Percentiles rank a stretch among this genome's conserved stretches.
Evolutionary conservation across 2,113 vertebrate species (phyloP).

Genomic region (Gobius niger): DNA sequence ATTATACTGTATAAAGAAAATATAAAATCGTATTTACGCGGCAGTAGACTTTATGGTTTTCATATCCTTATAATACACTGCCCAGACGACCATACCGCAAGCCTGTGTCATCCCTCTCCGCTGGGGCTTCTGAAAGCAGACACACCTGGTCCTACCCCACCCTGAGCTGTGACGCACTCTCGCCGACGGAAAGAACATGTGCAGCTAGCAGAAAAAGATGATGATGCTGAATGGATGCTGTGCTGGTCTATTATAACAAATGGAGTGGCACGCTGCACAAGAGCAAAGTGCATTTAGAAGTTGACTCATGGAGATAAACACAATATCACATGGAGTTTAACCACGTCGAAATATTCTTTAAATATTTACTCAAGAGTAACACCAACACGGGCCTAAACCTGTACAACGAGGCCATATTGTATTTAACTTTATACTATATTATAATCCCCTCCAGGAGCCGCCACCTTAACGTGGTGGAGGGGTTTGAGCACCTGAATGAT

Average conservation of each 20-base stretch:
- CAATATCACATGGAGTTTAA: too few species aligned
- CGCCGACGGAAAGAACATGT: constrained; percentile 21
- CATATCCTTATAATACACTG: constrained; percentile 37
- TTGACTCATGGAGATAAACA: too few species aligned
- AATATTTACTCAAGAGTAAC: too few species aligned
- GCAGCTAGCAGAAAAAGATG: neutral
- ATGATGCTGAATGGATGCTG: neutral
- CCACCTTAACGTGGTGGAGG: too few species aligned
- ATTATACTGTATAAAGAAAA: neutral
- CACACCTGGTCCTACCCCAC: constrained; percentile 38
- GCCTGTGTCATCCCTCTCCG: constrained; percentile 8
- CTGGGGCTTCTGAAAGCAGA: constrained; percentile 42
- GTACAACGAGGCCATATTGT: too few species aligned
- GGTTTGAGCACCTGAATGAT: too few species aligned
- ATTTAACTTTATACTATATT: too few species aligned
- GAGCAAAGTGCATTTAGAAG: too few species aligned
- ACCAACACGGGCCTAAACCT: too few species aligned
- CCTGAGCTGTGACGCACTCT: constrained; percentile 23
- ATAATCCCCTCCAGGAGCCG: too few species aligned
- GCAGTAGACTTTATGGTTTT: constrained; percentile 7
- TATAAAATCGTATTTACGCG: neutral
- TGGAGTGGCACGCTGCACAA: neutral
- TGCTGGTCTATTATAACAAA: neutral
- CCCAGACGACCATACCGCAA: constrained; percentile 9
- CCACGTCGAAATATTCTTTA: too few species aligned